Base-by-base conservation (phyloP, 1,140 invertebrate species). In the Sarcophaga bullata region DNA sequence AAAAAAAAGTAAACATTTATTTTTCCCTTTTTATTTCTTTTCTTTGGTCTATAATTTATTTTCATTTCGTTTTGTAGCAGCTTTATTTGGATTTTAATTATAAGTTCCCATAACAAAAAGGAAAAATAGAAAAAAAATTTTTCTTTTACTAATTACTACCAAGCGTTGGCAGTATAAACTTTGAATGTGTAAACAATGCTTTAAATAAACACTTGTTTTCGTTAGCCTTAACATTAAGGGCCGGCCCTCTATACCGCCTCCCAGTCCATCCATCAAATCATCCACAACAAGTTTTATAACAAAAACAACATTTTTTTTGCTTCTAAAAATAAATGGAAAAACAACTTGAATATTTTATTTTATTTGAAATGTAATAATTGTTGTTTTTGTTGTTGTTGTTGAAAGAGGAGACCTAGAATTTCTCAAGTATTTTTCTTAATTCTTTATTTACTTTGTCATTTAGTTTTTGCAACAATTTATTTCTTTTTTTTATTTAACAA, bases 391-490 rank as follows among this genome's bases (percentile, higher is more conserved):
- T 37, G 25, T 37, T 37, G 25, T 37, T 37, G 25, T 37, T 37
- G 25, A 37, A 37, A 37, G 25, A 37, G 25, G 25, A 37, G 25
- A 37, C 25, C 25, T 37, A 37, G 25, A 37, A 37, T 37, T 37
- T 37, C 25, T 58, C 13, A 58, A 58, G 54, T 58, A 58, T 13
- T 58, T 11, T 15, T 13, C 13, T 9, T 58, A 58, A 58, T 58
- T 58, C 15, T 58, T 58, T 58, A 58, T 58, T 58, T 58, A 58
- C 54, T n/a, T 58, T 58, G 54, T 58, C 54, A 58, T 58, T 58
- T 58, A 58, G 54, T 58, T 58, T 37, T 58, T 58, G 54, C 7
- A n/a, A 13, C 15, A 58, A 58, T n/a, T 58, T 58, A 37, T 58
- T 58, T 58, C 3, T 54, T 54, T 54, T 54, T 54, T 58, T 58